Evolutionary conservation across 2,113 vertebrate species (phyloP).

Genomic region (Vanacampus margaritifer): DNA sequence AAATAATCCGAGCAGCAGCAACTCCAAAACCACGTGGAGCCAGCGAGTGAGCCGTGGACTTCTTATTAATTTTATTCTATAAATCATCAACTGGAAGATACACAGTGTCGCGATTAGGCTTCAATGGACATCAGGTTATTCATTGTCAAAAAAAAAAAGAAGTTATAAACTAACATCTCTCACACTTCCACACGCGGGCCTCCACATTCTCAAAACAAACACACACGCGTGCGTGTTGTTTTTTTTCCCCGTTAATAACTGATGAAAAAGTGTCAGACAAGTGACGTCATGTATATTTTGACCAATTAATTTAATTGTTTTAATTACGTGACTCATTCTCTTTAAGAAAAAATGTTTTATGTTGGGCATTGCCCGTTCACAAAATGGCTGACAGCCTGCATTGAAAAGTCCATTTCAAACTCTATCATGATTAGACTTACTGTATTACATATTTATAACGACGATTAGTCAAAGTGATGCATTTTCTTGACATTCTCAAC

Average conservation of each 20-base stretch:
- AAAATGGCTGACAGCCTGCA: background rate
- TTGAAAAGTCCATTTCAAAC: background rate
- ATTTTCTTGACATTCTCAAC: background rate
- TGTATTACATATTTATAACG: too few species aligned
- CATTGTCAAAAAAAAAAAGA: slow-evolving; percentile 77
- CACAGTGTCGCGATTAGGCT: slow-evolving; percentile 85
- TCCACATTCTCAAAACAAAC: slow-evolving; percentile 74
- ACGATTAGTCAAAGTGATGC: too few species aligned
- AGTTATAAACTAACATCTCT: slow-evolving; percentile 80
- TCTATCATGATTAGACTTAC: too few species aligned
- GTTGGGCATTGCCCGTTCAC: background rate
- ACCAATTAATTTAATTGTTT: background rate
- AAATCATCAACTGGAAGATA: slow-evolving; percentile 99
- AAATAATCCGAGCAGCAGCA: background rate
- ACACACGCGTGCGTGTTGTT: slow-evolving; percentile 37
- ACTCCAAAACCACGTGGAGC: slow-evolving; percentile 83
- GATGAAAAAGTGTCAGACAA: background rate
- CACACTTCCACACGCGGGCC: slow-evolving; percentile 62
- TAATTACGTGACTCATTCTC: background rate
- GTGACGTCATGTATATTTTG: background rate
- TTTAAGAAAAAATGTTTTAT: background rate
- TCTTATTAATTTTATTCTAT: slow-evolving; percentile 98
- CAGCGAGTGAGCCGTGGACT: slow-evolving; percentile 39
- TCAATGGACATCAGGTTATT: slow-evolving; percentile 89
- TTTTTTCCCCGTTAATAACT: background rate